Conservation (phyloP, 1,140 invertebrate species). For the Augochlora pura region DNA sequence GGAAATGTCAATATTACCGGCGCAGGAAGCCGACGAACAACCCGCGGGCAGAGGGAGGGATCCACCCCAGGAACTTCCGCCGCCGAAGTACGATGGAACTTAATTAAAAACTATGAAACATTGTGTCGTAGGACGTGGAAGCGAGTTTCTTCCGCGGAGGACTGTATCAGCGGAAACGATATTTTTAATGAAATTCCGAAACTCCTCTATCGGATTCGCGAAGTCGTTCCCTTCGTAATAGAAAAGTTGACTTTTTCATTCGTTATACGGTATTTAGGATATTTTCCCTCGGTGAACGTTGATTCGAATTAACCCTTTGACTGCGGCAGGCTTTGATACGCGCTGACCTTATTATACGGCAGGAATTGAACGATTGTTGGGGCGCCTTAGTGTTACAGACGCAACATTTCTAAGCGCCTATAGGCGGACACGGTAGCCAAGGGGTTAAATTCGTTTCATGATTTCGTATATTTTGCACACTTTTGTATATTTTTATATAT, state of each 20-base stretch:
- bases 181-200: neutral
- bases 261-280: neutral
- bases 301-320: too few relatives aligned
- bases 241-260: neutral
- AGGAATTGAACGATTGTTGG: too few relatives aligned
- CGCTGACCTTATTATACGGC: too few relatives aligned
- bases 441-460: too few relatives aligned
- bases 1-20: conserved; percentile 82
- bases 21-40: conserved; percentile 81
- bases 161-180: neutral
- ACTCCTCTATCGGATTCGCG: neutral
- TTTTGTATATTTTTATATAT: too few relatives aligned
- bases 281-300: too few relatives aligned
- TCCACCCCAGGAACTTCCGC: conserved; percentile 81
- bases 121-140: neutral
- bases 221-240: too few relatives aligned
- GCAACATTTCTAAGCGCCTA: too few relatives aligned
- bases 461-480: too few relatives aligned
- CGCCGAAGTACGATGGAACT: conserved; percentile 76
- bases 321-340: too few relatives aligned
- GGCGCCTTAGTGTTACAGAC: too few relatives aligned
- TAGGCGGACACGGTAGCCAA: too few relatives aligned
- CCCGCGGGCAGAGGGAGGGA: conserved; percentile 84
- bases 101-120: conserved; percentile 5
- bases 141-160: neutral